Evolutionary conservation across 2,797 vertebrate species (phyloP).

Genomic region (Tokudaia tokunoshimensis): DNA sequence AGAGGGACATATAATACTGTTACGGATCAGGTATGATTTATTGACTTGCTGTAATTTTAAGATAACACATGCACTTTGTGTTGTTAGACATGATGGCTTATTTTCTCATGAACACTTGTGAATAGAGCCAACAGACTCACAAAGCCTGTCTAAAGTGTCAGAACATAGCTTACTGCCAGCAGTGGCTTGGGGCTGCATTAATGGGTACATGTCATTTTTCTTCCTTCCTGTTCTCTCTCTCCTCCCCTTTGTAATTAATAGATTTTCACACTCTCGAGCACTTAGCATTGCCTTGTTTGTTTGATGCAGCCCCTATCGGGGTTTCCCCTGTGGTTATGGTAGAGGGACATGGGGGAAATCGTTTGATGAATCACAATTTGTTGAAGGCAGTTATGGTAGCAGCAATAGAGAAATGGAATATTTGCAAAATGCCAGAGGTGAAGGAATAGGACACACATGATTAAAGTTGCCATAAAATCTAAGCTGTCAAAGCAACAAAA

Average conservation of each 20-base stretch:
- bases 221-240: conserved; percentile 63
- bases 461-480: conserved; percentile 89
- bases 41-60: conserved; percentile 80
- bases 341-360: conserved; percentile 69
- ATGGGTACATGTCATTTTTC: conserved; percentile 83
- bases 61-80: conserved; percentile 80
- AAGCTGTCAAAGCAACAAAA: conserved; percentile 88
- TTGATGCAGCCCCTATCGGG: conserved; percentile 77
- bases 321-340: conserved; percentile 72
- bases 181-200: conserved; percentile 85
- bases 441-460: conserved; percentile 88
- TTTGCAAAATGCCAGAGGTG: conserved; percentile 90
- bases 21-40: conserved; percentile 82
- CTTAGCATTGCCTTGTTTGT: conserved; percentile 87
- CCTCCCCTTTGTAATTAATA: conserved; percentile 85
- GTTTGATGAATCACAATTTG: conserved; percentile 86
- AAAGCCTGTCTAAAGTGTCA: conserved; percentile 83
- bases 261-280: conserved; percentile 78
- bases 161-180: conserved; percentile 80
- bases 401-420: conserved; percentile 85
- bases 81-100: conserved; percentile 79
- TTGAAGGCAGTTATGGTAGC: conserved; percentile 86
- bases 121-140: conserved; percentile 84
- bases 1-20: conserved; percentile 66
- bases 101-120: conserved; percentile 78